A percentile compares a stretch with the other conserved stretches of the same genome.
Evolutionary conservation across 2,113 vertebrate species (phyloP).

Genomic region (Zapornia atra): DNA sequence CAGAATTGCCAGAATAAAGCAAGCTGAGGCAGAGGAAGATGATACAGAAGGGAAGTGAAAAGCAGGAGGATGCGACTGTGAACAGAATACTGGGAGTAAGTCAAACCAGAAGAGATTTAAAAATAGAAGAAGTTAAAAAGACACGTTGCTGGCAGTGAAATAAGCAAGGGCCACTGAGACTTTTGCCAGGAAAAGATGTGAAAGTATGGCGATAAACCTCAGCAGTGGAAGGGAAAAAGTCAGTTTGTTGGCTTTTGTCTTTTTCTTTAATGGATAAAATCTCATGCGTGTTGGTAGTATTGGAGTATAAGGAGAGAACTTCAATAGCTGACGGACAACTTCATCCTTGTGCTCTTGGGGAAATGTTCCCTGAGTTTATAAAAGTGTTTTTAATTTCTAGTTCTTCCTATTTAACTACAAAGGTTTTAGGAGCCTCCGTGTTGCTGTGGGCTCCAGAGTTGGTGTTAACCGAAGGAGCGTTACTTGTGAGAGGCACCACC

Average conservation of each 20-base stretch:
- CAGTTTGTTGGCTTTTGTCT: background rate
- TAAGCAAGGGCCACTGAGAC: background rate
- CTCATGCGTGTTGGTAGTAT: background rate
- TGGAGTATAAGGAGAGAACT: background rate
- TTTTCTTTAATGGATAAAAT: background rate
- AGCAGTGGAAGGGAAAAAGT: background rate
- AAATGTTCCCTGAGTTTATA: background rate
- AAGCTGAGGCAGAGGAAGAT: background rate
- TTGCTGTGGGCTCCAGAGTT: background rate
- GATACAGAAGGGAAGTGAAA: background rate
- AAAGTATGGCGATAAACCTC: background rate
- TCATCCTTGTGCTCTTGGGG: background rate
- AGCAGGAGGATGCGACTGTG: background rate
- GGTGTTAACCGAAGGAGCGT: background rate
- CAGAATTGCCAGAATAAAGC: background rate
- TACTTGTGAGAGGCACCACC: background rate
- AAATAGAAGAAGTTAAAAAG: background rate
- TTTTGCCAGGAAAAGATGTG: background rate
- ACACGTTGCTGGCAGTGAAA: background rate
- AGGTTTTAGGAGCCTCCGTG: background rate
- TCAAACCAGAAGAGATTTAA: background rate
- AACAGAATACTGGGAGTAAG: background rate
- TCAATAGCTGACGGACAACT: background rate
- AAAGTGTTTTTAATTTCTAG: background rate
- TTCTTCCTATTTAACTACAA: background rate